phyloP scores from a whole-genome alignment of 2,888 invertebrate species.

The Eudasyphora cyanicolor region DNA sequence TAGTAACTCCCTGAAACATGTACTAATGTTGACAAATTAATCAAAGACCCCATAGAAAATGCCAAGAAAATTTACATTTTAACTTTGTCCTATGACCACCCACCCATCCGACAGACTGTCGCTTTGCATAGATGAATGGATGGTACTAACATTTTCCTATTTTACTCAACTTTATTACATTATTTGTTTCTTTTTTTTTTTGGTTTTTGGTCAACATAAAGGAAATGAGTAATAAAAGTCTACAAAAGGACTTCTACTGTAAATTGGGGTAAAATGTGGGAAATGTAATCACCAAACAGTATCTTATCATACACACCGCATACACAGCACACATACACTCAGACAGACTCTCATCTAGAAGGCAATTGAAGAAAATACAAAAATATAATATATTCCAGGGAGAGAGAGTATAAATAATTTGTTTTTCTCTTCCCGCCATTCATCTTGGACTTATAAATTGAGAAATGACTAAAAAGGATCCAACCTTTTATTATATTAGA shows the following conservation, averaged over 20 bases:
- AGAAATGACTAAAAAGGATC: conserved; percentile 14
- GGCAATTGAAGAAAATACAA: neutral
- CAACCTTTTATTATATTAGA: conserved; percentile 14
- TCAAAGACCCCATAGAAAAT: conserved; percentile 29
- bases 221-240: conserved; percentile 28
- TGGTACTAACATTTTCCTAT: no score
- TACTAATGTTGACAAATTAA: conserved; percentile 51
- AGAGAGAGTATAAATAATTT: neutral
- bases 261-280: conserved; percentile 34
- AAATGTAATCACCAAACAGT: conserved; percentile 6
- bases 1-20: conserved; percentile 13
- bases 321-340: neutral
- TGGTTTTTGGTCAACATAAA: no score
- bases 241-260: conserved; percentile 9
- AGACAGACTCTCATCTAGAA: neutral
- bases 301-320: conserved; percentile 11
- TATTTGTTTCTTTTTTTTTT: no score
- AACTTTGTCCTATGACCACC: neutral
- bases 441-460: neutral
- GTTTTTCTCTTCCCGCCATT: neutral
- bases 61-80: neutral
- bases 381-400: neutral
- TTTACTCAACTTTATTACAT: no score
- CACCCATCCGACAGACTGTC: no score
- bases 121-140: no score